A percentile compares a stretch with the other conserved stretches of the same genome.
These are phyloP conservation scores for Anolis apletophallus DNA, from an alignment of 2,797 vertebrate genomes.

Conservation along the genomic window DNA sequence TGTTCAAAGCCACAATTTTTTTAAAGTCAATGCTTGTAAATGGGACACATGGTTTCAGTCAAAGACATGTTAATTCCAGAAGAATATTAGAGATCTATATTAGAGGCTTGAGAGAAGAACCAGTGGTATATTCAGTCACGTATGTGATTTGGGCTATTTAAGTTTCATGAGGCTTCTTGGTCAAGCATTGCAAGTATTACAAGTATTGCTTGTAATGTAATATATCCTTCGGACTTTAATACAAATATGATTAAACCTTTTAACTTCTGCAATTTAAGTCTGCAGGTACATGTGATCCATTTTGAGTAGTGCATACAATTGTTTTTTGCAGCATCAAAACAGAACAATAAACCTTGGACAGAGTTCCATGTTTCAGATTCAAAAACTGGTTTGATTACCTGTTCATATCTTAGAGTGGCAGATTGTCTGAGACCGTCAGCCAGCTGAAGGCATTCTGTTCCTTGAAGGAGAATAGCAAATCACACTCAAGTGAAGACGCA, in stretches of 20 bases:
- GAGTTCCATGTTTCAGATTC: not conserved
- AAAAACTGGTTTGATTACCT: not conserved
- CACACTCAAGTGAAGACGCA: not conserved
- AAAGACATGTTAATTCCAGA: not conserved
- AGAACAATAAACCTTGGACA: not conserved
- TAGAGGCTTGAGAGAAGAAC: not conserved
- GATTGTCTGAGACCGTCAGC: not conserved
- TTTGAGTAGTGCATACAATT: not conserved
- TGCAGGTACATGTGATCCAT: not conserved
- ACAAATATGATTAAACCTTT: not conserved
- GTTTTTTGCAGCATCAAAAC: not conserved
- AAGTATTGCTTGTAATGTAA: not conserved
- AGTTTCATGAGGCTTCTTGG: not conserved
- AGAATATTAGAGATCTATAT: not conserved
- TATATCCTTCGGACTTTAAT: not conserved
- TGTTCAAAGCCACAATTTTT: constrained; percentile 18
- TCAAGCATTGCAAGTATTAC: no score
- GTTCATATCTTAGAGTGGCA: not conserved
- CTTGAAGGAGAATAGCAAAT: no score
- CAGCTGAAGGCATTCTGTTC: no score
- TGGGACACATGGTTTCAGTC: not conserved
- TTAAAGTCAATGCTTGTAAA: not conserved
- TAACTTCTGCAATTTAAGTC: not conserved
- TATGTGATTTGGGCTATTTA: not conserved
- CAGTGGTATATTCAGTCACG: not conserved